Conservation (phyloP, 1,140 invertebrate genomes). For the Notospermus geniculatus region DNA sequence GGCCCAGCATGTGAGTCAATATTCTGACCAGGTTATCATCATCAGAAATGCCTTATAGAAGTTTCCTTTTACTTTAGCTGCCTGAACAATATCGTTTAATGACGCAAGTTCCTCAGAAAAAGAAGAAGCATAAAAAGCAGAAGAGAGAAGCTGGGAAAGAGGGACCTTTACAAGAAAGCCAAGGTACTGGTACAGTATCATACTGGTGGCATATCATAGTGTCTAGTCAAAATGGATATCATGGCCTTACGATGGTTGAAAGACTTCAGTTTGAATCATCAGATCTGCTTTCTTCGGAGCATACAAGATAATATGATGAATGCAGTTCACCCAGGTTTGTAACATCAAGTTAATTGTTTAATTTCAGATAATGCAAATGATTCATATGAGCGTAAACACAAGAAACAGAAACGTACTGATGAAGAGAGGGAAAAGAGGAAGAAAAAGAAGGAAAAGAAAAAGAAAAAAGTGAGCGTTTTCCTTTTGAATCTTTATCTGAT, state of each 20-base stretch:
- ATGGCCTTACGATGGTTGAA: too few relatives aligned
- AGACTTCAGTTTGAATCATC: too few relatives aligned
- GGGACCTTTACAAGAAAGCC: conserved; percentile 45
- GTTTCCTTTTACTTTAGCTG: conserved; percentile 63
- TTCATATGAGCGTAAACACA: conserved; percentile 85
- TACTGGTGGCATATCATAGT: too few relatives aligned
- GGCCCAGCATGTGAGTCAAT: too few relatives aligned
- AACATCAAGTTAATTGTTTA: conserved; percentile 5
- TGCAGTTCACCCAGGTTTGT: background rate
- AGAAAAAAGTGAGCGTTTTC: conserved; percentile 66
- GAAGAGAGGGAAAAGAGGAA: conserved; percentile 58
- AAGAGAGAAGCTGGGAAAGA: conserved; percentile 70
- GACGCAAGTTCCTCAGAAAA: conserved; percentile 82
- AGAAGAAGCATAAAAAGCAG: conserved; percentile 92
- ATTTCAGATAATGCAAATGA: conserved; percentile 57
- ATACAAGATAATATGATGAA: conserved; percentile 21
- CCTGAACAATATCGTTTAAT: conserved; percentile 94
- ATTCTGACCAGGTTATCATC: background rate
- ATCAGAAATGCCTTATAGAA: conserved; percentile 1
- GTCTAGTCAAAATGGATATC: too few relatives aligned
- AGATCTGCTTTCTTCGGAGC: too few relatives aligned
- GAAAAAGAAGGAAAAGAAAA: conserved; percentile 84
- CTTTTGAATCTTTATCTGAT: background rate
- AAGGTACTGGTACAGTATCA: conserved; percentile 34
- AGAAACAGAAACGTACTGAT: conserved; percentile 90